A percentile compares a stretch with the other conserved stretches of the same genome.
phyloP scores from a whole-genome alignment of 2,888 invertebrate species.

The Macaria notata region DNA sequence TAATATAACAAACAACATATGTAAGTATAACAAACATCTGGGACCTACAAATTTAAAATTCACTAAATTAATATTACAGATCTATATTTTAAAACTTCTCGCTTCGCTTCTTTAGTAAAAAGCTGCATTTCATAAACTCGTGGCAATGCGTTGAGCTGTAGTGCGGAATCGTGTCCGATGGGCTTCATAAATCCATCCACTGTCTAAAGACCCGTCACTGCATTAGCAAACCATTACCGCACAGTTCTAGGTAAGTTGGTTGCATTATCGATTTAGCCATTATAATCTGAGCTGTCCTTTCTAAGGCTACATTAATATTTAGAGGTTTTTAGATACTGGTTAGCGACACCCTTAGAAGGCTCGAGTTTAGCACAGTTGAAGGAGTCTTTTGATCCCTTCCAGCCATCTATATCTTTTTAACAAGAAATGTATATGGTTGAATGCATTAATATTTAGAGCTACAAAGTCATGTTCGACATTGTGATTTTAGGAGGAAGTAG shows the following conservation, averaged over 20 bases:
- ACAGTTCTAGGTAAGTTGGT: constrained; percentile 21
- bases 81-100: too few species aligned
- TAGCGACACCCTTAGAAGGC: constrained; percentile 44
- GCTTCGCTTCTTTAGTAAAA: background rate
- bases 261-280: constrained; percentile 41
- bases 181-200: constrained; percentile 44
- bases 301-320: constrained; percentile 2
- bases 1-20: too few species aligned
- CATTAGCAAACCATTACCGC: background rate
- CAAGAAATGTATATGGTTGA: constrained; percentile 10
- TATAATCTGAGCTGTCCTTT: constrained; percentile 26
- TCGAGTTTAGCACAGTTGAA: constrained; percentile 54
- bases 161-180: constrained; percentile 56
- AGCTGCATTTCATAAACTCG: constrained; percentile 34
- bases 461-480: too few species aligned
- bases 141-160: constrained; percentile 53
- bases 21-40: too few species aligned
- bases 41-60: too few species aligned
- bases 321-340: constrained; percentile 40
- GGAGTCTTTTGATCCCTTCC: constrained; percentile 58
- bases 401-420: constrained; percentile 39
- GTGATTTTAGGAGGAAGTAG: too few species aligned
- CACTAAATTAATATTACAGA: too few species aligned
- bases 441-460: constrained; percentile 3
- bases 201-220: constrained; percentile 25